Evolutionary conservation across 2,113 vertebrate genomes (phyloP).

Genomic region (Muscicapa adusta): DNA sequence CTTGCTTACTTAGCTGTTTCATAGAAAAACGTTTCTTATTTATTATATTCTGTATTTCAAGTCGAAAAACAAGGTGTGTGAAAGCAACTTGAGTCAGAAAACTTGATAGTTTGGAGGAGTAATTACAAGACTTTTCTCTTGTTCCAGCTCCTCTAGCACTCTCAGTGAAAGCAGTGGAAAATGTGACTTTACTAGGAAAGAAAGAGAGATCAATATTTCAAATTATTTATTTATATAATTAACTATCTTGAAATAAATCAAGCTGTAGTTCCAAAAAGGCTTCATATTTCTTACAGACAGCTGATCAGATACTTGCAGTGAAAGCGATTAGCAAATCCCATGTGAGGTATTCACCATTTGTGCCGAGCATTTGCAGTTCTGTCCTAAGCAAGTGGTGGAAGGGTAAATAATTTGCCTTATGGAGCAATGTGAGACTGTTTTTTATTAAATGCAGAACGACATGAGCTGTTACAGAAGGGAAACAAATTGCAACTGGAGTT

Average conservation of each 20-base stretch:
- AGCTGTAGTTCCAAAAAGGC: not conserved
- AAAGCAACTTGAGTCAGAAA: not conserved
- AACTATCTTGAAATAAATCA: conserved; percentile 8
- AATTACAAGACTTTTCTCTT: not conserved
- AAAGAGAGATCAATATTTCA: not conserved
- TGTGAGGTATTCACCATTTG: not conserved
- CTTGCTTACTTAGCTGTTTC: not conserved
- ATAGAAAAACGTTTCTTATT: not conserved
- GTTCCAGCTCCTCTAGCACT: not conserved
- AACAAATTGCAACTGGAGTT: not conserved
- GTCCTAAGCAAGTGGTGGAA: not conserved
- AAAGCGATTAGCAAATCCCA: conserved; percentile 15
- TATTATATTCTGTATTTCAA: not conserved
- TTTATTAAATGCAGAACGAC: not conserved
- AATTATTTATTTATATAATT: conserved; percentile 44
- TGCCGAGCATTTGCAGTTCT: not conserved
- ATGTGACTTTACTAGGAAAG: not conserved
- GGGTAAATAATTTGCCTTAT: not conserved
- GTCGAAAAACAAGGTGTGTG: not conserved
- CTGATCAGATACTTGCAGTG: not conserved
- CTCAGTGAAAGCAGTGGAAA: not conserved
- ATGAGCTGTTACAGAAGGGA: not conserved
- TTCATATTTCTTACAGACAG: conserved; percentile 30
- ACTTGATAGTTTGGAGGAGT: not conserved
- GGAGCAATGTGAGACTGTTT: not conserved